Base-by-base conservation (phyloP, 2,113 vertebrate genomes). In the Bambusicola thoracicus region DNA sequence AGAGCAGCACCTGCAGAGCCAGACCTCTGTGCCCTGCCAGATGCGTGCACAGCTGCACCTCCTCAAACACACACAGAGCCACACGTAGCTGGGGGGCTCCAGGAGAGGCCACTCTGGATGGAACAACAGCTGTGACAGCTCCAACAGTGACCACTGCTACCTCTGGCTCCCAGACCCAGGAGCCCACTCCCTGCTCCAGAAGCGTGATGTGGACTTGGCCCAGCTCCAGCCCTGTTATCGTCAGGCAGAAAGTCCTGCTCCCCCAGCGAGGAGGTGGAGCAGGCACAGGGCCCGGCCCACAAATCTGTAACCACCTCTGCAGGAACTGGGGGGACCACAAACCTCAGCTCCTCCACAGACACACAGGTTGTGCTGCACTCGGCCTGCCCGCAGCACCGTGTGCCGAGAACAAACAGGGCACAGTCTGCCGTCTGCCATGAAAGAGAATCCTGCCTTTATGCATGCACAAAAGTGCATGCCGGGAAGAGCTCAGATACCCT, bases 381-480 rank as follows among this genome's bases (percentile, higher is more conserved):
- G 14, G 76, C 43, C 77, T 90, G 69, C 58, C 89, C 24, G 10
- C 56, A 84, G 4, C 74, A 92, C 4, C 74, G 40, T 51, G 0
- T 3, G 1, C 76, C 13, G 46, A 6, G 8, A 94, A 77, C 94
- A 92, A 48, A 72, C 76, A 80, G 38, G 55, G 72, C 77, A 81
- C 66, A 78, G 80, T 25, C 53, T 87, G 67, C 77, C 66, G 61
- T 46, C 85, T 68, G 59, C 7, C 0, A 65, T 3, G 48, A 43
- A 81, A 90, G 77, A 78, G 85, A 94, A 94, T 85, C 89, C 94
- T 85, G 84, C 77, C 84, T 81, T 86, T 75, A 81, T 84, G 77
- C 38, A 85, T 76, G 89, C 92, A 87, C 58, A 56, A 11, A 65
- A 72, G 48, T 73, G 94, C 94, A 94, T 89, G 84, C 86, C 0